Conservation (phyloP, 2,797 vertebrate species). For the Chiloscyllium punctatum region DNA sequence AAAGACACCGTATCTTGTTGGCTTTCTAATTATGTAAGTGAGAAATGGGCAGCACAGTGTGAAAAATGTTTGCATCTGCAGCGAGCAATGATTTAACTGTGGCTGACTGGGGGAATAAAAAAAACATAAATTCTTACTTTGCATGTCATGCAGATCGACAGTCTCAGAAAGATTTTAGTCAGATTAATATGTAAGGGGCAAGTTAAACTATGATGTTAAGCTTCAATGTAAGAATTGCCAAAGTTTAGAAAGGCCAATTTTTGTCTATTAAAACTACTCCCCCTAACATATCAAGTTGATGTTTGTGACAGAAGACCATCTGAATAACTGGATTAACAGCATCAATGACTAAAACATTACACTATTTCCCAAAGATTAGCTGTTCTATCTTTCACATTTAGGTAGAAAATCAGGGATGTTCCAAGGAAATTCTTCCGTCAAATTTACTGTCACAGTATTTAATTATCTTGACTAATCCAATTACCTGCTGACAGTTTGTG, state of each 20-base stretch:
- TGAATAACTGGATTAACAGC: not conserved
- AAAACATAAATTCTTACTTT: not conserved
- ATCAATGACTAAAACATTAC: not conserved
- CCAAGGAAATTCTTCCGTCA: not conserved
- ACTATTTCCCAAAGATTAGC: not conserved
- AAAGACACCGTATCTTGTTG: not conserved
- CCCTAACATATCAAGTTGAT: too few relatives aligned
- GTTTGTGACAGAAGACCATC: not conserved
- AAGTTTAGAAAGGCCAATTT: not conserved
- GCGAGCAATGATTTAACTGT: not conserved
- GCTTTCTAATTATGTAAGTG: not conserved
- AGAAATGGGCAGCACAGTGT: not conserved
- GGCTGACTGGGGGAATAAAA: not conserved
- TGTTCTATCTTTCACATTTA: not conserved
- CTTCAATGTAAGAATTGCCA: too few relatives aligned
- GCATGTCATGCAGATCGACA: not conserved
- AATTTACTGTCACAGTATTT: not conserved
- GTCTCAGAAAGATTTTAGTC: not conserved
- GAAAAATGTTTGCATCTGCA: not conserved
- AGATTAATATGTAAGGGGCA: not conserved
- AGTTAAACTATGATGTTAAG: not conserved
- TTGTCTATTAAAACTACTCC: not conserved
- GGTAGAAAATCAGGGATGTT: not conserved
- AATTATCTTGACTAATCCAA: not conserved
- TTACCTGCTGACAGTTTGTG: too few relatives aligned